Evolutionary conservation across 2,888 invertebrate species (phyloP).

Genomic region (Campoletis raptor): DNA sequence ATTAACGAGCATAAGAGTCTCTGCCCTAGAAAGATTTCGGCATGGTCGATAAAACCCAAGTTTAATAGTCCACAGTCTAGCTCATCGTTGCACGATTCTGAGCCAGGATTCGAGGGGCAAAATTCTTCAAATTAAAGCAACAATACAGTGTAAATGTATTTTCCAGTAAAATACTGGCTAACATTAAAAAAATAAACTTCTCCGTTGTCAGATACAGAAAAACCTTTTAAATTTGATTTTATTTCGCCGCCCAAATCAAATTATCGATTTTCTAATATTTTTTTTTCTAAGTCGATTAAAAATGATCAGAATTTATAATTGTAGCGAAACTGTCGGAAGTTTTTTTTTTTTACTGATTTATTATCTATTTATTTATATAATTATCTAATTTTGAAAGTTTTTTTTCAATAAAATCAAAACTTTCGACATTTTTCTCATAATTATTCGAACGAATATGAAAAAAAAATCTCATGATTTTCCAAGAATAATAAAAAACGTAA

Average conservation of each 20-base stretch:
- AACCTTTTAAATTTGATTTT: background rate
- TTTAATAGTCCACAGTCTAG: slow-evolving; percentile 62
- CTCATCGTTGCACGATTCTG: background rate
- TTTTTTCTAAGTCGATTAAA: too few relatives aligned
- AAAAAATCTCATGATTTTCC: too few relatives aligned
- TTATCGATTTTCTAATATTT: background rate
- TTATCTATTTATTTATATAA: too few relatives aligned
- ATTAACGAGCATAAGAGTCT: slow-evolving; percentile 32
- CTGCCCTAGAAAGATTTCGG: slow-evolving; percentile 56
- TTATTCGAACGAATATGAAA: too few relatives aligned
- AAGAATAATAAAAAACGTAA: too few relatives aligned
- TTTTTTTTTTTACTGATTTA: too few relatives aligned
- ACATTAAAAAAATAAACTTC: background rate
- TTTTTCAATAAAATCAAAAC: too few relatives aligned
- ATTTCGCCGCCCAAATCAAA: background rate
- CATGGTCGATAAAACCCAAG: slow-evolving; percentile 66
- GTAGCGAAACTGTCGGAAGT: too few relatives aligned
- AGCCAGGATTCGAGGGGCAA: background rate
- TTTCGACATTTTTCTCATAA: too few relatives aligned
- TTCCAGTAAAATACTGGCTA: background rate
- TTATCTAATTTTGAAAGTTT: too few relatives aligned
- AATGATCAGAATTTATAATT: too few relatives aligned
- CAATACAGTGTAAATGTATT: background rate
- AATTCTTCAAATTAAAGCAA: background rate
- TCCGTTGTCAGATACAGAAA: background rate